Percentiles rank a stretch among this genome's conserved stretches.
Conservation (phyloP, 2,797 vertebrate genomes). For the Parauchenoglanis punctatus region DNA sequence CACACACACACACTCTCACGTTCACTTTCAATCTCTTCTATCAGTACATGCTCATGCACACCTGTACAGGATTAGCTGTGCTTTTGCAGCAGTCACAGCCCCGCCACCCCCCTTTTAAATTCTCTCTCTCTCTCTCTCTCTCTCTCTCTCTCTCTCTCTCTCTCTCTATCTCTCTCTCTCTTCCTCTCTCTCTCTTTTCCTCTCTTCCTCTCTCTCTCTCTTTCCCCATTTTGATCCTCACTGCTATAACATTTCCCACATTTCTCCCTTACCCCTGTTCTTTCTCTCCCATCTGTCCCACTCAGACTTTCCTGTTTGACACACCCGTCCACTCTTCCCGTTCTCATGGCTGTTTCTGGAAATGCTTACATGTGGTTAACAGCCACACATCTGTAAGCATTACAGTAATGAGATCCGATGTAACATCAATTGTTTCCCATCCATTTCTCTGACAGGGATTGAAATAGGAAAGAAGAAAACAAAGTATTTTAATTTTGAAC, state of each 20-base stretch:
- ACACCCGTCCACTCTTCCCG: neutral
- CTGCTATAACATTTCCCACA: slow-evolving; percentile 7
- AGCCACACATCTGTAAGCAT: neutral
- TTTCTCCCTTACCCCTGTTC: slow-evolving; percentile 17
- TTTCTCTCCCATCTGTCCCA: slow-evolving; percentile 17
- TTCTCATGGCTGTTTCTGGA: slow-evolving; percentile 14
- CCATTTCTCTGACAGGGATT: neutral
- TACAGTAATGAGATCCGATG: slow-evolving; percentile 7
- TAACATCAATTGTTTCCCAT: slow-evolving; percentile 4
- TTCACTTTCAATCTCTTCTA: slow-evolving; percentile 18
- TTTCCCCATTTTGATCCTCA: slow-evolving; percentile 2
- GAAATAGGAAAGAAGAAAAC: neutral
- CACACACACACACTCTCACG: slow-evolving; percentile 10
- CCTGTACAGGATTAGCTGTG: slow-evolving; percentile 55
- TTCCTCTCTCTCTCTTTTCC: no score
- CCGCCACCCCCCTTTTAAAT: slow-evolving; percentile 11
- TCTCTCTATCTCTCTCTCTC: neutral
- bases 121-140: slow-evolving; percentile 7
- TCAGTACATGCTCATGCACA: slow-evolving; percentile 41
- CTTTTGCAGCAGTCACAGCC: slow-evolving; percentile 10
- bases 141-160: slow-evolving; percentile 6
- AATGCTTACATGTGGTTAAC: slow-evolving; percentile 19
- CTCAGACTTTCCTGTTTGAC: slow-evolving; percentile 21
- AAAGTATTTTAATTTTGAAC: neutral
- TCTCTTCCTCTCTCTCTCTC: neutral